Evolutionary conservation across 1,140 invertebrate species (phyloP).

Genomic region (Gryllus bimaculatus): DNA sequence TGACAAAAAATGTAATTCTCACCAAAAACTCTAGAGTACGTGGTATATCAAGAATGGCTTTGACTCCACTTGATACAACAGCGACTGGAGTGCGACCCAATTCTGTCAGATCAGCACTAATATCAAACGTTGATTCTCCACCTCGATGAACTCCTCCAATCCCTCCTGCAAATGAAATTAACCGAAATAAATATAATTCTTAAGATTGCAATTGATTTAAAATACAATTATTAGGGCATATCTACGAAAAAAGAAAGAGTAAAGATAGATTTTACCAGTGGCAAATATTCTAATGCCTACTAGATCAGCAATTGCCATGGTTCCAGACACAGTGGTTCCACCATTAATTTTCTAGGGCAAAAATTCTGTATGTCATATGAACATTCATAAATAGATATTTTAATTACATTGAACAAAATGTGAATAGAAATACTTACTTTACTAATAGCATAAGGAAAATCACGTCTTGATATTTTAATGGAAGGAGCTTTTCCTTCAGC

Average conservation of each 20-base stretch:
- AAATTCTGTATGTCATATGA: background rate
- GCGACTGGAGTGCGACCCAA: conserved; percentile 75
- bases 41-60: conserved; percentile 93
- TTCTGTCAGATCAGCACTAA: conserved; percentile 92
- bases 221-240: background rate
- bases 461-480: conserved; percentile 76
- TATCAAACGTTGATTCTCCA: conserved; percentile 74
- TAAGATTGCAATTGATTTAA: background rate
- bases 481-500: conserved; percentile 39
- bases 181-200: background rate
- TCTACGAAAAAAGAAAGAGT: background rate
- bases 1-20: conserved; percentile 25
- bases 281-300: conserved; percentile 88
- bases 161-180: conserved; percentile 43
- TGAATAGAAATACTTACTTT: conserved; percentile 33
- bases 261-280: conserved; percentile 49
- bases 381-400: too few species aligned
- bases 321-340: conserved; percentile 93
- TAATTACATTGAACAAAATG: background rate
- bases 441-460: conserved; percentile 70
- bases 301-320: conserved; percentile 71
- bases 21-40: conserved; percentile 91
- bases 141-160: conserved; percentile 91
- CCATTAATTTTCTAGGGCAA: conserved; percentile 54
- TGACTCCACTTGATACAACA: conserved; percentile 91